A percentile compares a stretch with the other conserved stretches of the same genome.
Conservation (phyloP, 2,797 vertebrate genomes). For the Ataeniobius toweri region DNA sequence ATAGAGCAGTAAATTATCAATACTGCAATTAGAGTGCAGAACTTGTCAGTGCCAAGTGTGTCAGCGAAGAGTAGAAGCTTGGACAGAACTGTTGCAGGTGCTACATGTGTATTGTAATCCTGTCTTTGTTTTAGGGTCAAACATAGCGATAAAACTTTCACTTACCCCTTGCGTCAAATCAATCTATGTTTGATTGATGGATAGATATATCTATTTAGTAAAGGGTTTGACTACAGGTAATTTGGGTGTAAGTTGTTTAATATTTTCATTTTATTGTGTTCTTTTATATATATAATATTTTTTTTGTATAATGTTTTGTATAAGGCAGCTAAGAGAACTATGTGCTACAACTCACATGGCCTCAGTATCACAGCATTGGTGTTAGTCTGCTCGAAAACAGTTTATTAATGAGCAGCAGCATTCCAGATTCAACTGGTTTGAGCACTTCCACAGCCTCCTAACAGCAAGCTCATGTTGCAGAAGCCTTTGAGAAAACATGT, state of each 20-base stretch:
- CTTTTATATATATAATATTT: too few relatives aligned
- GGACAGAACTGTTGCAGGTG: neutral
- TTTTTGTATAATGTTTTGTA: too few relatives aligned
- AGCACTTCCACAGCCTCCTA: neutral
- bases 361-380: neutral
- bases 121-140: neutral
- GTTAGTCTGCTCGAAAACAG: conserved; percentile 1
- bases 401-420: neutral
- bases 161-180: neutral
- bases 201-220: too few relatives aligned
- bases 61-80: neutral
- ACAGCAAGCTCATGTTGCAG: neutral
- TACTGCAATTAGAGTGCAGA: neutral
- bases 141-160: neutral
- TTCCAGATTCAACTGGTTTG: neutral
- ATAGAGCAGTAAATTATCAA: neutral
- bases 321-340: neutral
- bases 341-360: neutral
- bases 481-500: conserved; percentile 1
- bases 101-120: neutral
- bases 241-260: neutral
- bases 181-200: too few relatives aligned
- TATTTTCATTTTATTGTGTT: neutral
- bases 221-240: neutral
- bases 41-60: neutral